Percentiles rank a stretch among this genome's conserved stretches.
These are phyloP conservation scores for Brotula barbata DNA, from an alignment of 2,797 vertebrate genomes.

Conservation along the genomic window DNA sequence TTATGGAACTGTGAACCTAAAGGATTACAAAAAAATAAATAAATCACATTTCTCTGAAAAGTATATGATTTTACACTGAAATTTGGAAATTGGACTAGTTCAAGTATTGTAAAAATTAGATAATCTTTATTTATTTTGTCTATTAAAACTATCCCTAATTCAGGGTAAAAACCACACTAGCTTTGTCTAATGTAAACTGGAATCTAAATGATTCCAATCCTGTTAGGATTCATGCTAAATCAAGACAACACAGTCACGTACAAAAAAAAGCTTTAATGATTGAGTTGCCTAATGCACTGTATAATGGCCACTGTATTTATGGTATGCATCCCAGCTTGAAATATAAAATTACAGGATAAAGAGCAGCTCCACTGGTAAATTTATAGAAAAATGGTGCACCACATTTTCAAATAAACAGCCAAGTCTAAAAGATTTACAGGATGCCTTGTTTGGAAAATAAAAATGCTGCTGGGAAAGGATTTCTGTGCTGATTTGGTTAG, in stretches of 20 bases:
- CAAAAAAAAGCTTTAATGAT: background rate
- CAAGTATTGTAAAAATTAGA: no score
- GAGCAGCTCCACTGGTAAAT: background rate
- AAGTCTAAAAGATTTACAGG: background rate
- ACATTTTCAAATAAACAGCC: background rate
- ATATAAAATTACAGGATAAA: constrained; percentile 17
- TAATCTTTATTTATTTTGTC: no score
- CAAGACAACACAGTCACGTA: background rate
- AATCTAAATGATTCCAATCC: background rate
- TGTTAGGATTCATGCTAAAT: background rate
- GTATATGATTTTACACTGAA: no score
- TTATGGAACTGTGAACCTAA: no score
- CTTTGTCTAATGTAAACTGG: no score
- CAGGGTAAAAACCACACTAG: background rate
- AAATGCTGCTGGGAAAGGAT: background rate
- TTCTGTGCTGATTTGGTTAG: constrained; percentile 39
- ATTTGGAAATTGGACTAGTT: no score
- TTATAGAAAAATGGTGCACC: constrained; percentile 5
- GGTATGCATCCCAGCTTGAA: background rate
- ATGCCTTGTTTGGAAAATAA: constrained; percentile 2
- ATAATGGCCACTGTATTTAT: background rate
- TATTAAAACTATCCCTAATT: background rate
- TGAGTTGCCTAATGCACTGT: no score
- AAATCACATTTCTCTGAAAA: no score
- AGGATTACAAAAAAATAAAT: no score